phyloP scores from a whole-genome alignment of 2,888 invertebrate genomes.

The Calameuta idolon region DNA sequence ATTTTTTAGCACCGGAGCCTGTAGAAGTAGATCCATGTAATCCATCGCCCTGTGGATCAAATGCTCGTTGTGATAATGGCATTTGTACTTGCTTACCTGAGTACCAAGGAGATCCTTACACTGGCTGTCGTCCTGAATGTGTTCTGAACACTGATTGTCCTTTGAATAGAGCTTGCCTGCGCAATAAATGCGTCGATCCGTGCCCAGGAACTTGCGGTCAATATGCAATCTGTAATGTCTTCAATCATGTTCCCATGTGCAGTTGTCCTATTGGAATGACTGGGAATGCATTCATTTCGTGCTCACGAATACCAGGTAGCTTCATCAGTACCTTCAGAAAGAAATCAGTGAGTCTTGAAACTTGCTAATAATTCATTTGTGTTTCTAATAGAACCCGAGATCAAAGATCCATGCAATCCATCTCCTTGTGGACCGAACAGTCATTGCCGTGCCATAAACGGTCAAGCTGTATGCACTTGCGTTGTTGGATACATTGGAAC shows the following conservation, averaged over 20 bases:
- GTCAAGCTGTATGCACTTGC: constrained; percentile 69
- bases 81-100: constrained; percentile 79
- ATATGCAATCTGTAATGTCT: constrained; percentile 69
- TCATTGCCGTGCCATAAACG: constrained; percentile 68
- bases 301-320: neutral
- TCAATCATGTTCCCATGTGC: constrained; percentile 70
- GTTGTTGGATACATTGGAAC: constrained; percentile 62
- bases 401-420: constrained; percentile 62
- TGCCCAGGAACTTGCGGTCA: constrained; percentile 70
- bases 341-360: neutral
- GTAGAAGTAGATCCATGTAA: constrained; percentile 70
- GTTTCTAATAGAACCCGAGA: neutral
- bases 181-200: constrained; percentile 68
- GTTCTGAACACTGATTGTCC: constrained; percentile 73
- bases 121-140: constrained; percentile 82
- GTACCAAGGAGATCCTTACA: constrained; percentile 79
- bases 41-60: constrained; percentile 77
- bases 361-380: neutral
- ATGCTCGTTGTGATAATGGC: constrained; percentile 77
- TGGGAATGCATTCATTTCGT: constrained; percentile 71
- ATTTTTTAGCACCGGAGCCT: constrained; percentile 22
- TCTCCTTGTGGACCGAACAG: constrained; percentile 71
- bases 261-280: constrained; percentile 65
- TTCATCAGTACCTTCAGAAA: neutral
- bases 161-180: constrained; percentile 65